Evolutionary conservation across 2,888 invertebrate species (phyloP), one percentile per base, ranked within the genome.

Genomic region (Callyntrura sp.): DNA sequence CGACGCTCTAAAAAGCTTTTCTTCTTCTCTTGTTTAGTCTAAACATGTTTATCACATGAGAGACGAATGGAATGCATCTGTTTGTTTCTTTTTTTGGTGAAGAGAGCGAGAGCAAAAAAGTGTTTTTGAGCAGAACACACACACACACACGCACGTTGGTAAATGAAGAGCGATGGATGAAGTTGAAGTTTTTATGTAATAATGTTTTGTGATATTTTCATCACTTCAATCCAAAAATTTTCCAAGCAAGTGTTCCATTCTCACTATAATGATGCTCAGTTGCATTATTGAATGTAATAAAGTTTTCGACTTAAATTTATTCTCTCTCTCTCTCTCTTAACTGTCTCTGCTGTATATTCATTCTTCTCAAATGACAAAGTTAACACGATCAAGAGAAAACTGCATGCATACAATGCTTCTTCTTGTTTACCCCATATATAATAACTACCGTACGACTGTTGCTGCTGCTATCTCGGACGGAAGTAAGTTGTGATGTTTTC

Each of bases 401-500:
- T 87, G 87, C 81, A 70, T 88, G 25, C 14, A 62, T 68, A 73
- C 14, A 51, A 85, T 35, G 28, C 14, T 25, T 12, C 6, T 20
- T n/a, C 60, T 51, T 2, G 17, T 62, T 23, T 11, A 17, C 20
- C 20, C 20, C 9, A 23, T n/a, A n/a, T 5, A 35, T 3, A 17
- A 62, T 23, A 62, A 11, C 17, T 35, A 70, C 43, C 0, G 43
- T 35, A n/a, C 0, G 5, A 57, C n/a, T 51, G 17, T 57, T 62
- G 73, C 20, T 73, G 14, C 20, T 25, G 48, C 12, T 87, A n/a
- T 35, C 70, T 82, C 20, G 82, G 60, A 87, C 65, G 87, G 70
- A 79, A 81, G 85, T 85, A 85, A 76, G 83, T 17, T 87, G 82
- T 88, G 88, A 88, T 88, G 88, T 88, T 83, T 83, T 51, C 51